A percentile compares a stretch with the other conserved stretches of the same genome.
phyloP scores from a whole-genome alignment of 23 tunicate genomes.

The Oikopleura dioica region DNA sequence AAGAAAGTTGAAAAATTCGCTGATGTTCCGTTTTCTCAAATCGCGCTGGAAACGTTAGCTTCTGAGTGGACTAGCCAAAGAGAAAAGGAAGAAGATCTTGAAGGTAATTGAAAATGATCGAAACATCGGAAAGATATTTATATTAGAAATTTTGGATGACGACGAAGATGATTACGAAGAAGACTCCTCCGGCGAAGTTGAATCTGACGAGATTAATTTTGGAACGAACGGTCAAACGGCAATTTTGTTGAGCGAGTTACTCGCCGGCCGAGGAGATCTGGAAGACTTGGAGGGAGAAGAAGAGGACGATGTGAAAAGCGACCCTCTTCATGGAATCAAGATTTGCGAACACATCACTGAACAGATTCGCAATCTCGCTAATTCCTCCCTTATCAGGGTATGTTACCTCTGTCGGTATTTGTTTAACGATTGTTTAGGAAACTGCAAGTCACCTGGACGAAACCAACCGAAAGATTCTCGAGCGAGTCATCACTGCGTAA shows the following conservation, averaged over 20 bases:
- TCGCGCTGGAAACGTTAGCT: not conserved
- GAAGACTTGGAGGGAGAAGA: constrained; percentile 7
- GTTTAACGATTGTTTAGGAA: no score
- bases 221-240: not conserved
- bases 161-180: constrained; percentile 2
- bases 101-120: no score
- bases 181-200: not conserved
- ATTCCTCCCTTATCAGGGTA: no score
- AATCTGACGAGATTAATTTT: not conserved
- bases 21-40: not conserved
- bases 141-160: not conserved
- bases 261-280: not conserved
- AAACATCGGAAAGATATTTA: no score
- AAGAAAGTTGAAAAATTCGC: constrained; percentile 6
- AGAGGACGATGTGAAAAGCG: constrained; percentile 1
- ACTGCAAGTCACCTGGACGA: not conserved
- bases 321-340: not conserved
- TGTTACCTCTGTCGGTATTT: no score
- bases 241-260: not conserved
- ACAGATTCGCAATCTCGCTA: no score
- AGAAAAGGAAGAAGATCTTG: not conserved
- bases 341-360: not conserved
- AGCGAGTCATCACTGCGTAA: not conserved
- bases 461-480: not conserved
- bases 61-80: constrained; percentile 6